A percentile compares a stretch with the other conserved stretches of the same genome.
These are phyloP conservation scores for Dolichomitus sp. DNA, from an alignment of 2,888 invertebrate genomes.

Conservation along the genomic window DNA sequence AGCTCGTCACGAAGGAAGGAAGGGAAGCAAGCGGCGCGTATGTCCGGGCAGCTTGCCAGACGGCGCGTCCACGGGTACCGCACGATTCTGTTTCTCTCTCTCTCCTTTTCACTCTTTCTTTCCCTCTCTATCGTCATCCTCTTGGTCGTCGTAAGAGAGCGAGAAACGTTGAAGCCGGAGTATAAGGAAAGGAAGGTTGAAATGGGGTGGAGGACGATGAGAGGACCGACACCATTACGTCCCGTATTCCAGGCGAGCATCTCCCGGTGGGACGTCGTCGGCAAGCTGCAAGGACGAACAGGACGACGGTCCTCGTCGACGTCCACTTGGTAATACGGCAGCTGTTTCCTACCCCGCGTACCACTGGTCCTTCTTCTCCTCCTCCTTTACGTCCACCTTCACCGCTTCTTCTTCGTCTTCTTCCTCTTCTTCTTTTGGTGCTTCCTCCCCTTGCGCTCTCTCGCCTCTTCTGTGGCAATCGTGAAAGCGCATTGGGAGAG, in stretches of 20 bases:
- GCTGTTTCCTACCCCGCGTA: slow-evolving; percentile 68
- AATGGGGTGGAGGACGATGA: slow-evolving; percentile 66
- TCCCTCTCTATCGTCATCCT: slow-evolving; percentile 67
- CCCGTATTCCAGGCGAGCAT: slow-evolving; percentile 80
- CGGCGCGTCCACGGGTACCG: slow-evolving; percentile 65
- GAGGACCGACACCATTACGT: slow-evolving; percentile 83
- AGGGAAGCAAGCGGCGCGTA: slow-evolving; percentile 67
- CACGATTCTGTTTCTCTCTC: slow-evolving; percentile 42
- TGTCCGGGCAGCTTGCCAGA: slow-evolving; percentile 84
- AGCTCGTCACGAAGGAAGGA: slow-evolving; percentile 84
- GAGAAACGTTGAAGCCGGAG: slow-evolving; percentile 50
- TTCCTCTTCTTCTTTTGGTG: slow-evolving; percentile 44
- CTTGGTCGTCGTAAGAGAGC: slow-evolving; percentile 54
- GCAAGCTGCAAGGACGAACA: slow-evolving; percentile 73
- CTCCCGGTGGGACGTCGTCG: slow-evolving; percentile 67
- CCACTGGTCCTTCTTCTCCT: slow-evolving; percentile 55
- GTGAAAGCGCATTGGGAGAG: slow-evolving; percentile 45
- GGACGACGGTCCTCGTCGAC: slow-evolving; percentile 76
- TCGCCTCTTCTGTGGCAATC: slow-evolving; percentile 63
- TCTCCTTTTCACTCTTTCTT: slow-evolving; percentile 74
- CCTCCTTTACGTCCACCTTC: slow-evolving; percentile 32
- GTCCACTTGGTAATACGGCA: slow-evolving; percentile 84
- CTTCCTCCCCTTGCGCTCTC: slow-evolving; percentile 32
- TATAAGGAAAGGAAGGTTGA: slow-evolving; percentile 52
- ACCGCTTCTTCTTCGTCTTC: slow-evolving; percentile 46